phyloP scores from a whole-genome alignment of 1,140 invertebrate species.

The Dendroctonus ponderosae region DNA sequence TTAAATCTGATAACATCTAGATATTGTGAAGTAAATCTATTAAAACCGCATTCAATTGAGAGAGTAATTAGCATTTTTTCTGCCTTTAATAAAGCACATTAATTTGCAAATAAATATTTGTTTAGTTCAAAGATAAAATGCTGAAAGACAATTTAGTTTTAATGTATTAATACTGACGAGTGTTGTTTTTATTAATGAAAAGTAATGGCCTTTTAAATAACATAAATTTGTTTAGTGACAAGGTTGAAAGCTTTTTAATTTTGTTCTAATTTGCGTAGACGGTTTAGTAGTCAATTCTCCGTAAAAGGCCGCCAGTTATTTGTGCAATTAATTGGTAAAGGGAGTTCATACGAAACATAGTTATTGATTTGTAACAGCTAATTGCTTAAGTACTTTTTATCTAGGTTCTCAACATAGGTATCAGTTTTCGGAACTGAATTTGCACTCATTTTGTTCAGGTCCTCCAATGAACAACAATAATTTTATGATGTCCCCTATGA shows the following conservation, averaged over 20 bases:
- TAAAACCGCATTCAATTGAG: conserved; percentile 20
- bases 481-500: conserved; percentile 61
- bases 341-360: too few species aligned
- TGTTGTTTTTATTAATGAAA: conserved; percentile 23
- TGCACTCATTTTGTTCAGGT: conserved; percentile 31
- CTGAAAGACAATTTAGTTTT: conserved; percentile 20
- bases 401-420: too few species aligned
- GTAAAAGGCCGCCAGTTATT: not conserved
- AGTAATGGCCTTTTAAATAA: conserved; percentile 22
- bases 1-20: conserved; percentile 12
- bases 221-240: conserved; percentile 17
- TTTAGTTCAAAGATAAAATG: conserved; percentile 16
- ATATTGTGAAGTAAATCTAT: conserved; percentile 11
- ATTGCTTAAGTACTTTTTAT: too few species aligned
- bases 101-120: conserved; percentile 30
- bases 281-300: too few species aligned
- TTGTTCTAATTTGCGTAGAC: too few species aligned
- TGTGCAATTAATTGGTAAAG: too few species aligned
- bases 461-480: conserved; percentile 55
- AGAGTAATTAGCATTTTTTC: conserved; percentile 24
- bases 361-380: too few species aligned
- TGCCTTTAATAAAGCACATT: conserved; percentile 7
- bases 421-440: not conserved
- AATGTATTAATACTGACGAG: conserved; percentile 24
- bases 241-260: conserved; percentile 13